phyloP scores from a whole-genome alignment of 2,888 invertebrate species.

The Trichacis sp. region DNA sequence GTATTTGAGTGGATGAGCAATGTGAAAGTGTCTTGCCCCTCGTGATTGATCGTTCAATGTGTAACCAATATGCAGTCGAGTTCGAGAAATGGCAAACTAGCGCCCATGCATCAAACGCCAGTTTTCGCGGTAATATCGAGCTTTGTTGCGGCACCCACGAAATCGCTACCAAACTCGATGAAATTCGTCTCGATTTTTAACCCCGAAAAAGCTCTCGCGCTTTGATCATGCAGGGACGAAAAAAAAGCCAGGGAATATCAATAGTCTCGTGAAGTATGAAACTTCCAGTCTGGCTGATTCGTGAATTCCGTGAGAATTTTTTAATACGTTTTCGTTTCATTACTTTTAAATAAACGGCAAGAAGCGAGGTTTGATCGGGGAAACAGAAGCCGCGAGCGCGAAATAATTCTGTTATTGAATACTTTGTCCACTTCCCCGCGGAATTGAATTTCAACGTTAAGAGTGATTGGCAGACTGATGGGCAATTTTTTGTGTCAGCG shows the following conservation, averaged over 20 bases:
- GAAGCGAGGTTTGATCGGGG: neutral
- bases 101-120: conserved; percentile 58
- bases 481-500: neutral
- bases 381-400: neutral
- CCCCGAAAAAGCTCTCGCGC: neutral
- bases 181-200: neutral
- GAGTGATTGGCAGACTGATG: neutral
- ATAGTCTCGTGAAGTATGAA: neutral
- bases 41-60: conserved; percentile 62
- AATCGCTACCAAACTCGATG: neutral
- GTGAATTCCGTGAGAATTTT: neutral
- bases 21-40: conserved; percentile 55
- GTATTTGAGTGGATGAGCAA: conserved; percentile 61
- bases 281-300: no score
- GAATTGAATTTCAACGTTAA: neutral
- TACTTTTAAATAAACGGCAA: neutral
- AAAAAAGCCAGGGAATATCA: no score
- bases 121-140: conserved; percentile 16
- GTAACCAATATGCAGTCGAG: conserved; percentile 60
- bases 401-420: neutral
- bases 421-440: neutral
- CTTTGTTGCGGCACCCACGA: neutral
- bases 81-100: conserved; percentile 57
- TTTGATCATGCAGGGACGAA: no score
- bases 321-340: neutral